A percentile compares a stretch with the other conserved stretches of the same genome.
Conservation (phyloP, 2,888 invertebrate genomes). For the Pyralis farinalis region DNA sequence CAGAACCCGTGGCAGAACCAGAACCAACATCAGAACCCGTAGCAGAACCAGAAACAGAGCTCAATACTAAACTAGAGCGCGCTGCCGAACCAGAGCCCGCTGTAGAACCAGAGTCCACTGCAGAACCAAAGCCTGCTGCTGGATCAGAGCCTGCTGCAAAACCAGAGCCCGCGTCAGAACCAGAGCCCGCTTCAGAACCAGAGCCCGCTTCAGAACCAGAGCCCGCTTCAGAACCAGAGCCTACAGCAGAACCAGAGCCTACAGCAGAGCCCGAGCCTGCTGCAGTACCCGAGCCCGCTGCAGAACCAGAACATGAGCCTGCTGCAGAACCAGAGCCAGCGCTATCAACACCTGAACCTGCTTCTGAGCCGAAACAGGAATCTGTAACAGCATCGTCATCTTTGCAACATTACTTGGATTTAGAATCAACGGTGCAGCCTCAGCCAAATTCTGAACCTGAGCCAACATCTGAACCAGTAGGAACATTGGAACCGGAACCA, state of each 20-base stretch:
- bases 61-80: conserved; percentile 24
- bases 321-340: too few relatives aligned
- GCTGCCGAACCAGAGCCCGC: conserved; percentile 20
- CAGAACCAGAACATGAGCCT: too few relatives aligned
- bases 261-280: conserved; percentile 16
- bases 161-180: conserved; percentile 22
- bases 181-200: conserved; percentile 15
- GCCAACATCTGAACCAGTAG: too few relatives aligned
- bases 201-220: conserved; percentile 15
- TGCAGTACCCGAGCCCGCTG: too few relatives aligned
- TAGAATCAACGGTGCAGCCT: conserved; percentile 16
- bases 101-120: conserved; percentile 15
- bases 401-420: conserved; percentile 10
- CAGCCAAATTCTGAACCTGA: conserved; percentile 19
- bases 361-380: conserved; percentile 27
- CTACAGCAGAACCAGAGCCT: conserved; percentile 16
- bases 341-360: conserved; percentile 18
- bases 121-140: conserved; percentile 17
- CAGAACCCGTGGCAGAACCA: conserved; percentile 17
- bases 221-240: conserved; percentile 18
- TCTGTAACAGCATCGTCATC: conserved; percentile 23
- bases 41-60: conserved; percentile 19
- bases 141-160: conserved; percentile 9
- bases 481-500: conserved; percentile 15
- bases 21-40: conserved; percentile 14